Base-by-base conservation (phyloP, 2,113 vertebrate species). In the Mustelus asterias region DNA sequence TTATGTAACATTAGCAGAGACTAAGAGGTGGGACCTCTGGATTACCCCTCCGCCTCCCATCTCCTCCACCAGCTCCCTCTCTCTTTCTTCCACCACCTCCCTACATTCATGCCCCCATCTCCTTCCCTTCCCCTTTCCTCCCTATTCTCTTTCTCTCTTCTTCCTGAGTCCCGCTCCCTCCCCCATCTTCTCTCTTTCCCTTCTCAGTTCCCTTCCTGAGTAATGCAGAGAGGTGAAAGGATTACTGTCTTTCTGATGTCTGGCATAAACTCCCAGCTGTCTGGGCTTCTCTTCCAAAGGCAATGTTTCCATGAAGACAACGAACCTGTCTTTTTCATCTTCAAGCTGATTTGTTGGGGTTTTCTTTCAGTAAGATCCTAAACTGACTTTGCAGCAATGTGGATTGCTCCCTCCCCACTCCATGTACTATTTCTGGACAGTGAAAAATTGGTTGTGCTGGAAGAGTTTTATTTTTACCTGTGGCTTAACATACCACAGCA, bases 391-490 rank as follows among this genome's bases (percentile, higher is more conserved):
- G 37, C 88, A 92, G 58, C 14, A 63, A 37, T 93, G 89, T 65
- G 60, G 18, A 93, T 37, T n/a, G 89, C 89, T 93, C 89, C 16
- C 60, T 37, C 33, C 60, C 60, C 29, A 60, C 29, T 37, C 60
- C 16, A 20, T 37, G 33, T 67, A 37, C 60, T 93, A 67, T 93
- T 65, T 67, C 63, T 37, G 60, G 60, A 93, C 22, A n/a, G 0
- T 63, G 60, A 65, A n/a, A 13, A 11, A 37, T 20, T 44, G 80
- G 80, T 22, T 37, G n/a, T 37, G 26, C 89, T 37, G 89, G 33
- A n/a, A 93, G 33, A 67, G 60, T 93, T 37, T 67, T 93, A 93
- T 93, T 93, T 93, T 93, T 93, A 93, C 20, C 60, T n/a, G 63
- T 37, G 60, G 33, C 29, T 37, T 93, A 22, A 63, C 33, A 92